Conservation (phyloP, 2,797 vertebrate species). For the Remorina albescens region DNA sequence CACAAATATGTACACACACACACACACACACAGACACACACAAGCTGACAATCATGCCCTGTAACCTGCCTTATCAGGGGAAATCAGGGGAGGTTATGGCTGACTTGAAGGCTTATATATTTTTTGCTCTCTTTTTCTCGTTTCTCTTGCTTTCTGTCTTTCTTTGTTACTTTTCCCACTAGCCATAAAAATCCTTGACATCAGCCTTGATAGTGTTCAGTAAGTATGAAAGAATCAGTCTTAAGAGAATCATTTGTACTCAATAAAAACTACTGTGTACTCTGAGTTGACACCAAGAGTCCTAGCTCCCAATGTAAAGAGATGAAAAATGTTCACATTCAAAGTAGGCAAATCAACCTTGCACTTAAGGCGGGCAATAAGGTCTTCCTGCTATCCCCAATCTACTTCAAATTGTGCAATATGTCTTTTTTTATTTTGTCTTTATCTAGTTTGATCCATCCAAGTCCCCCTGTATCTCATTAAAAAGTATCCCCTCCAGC, state of each 20-base stretch:
- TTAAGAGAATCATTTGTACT: slow-evolving; percentile 16
- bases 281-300: background rate
- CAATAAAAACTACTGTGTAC: slow-evolving; percentile 13
- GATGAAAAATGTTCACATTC: slow-evolving; percentile 11
- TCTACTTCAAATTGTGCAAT: slow-evolving; percentile 11
- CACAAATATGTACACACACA: slow-evolving; percentile 18
- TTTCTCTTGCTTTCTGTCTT: slow-evolving; percentile 39
- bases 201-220: slow-evolving; percentile 32
- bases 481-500: slow-evolving; percentile 54
- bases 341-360: slow-evolving; percentile 15
- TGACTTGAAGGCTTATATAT: slow-evolving; percentile 53
- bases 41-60: slow-evolving; percentile 37
- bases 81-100: slow-evolving; percentile 65
- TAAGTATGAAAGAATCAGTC: slow-evolving; percentile 25
- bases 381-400: background rate
- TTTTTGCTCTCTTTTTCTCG: slow-evolving; percentile 22
- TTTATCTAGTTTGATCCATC: slow-evolving; percentile 31
- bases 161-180: slow-evolving; percentile 23
- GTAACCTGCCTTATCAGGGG: slow-evolving; percentile 68
- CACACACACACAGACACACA: slow-evolving; percentile 29
- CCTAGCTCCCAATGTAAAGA: slow-evolving; percentile 18
- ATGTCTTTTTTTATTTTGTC: slow-evolving; percentile 22
- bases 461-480: slow-evolving; percentile 39
- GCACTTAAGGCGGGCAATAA: background rate
- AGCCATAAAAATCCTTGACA: slow-evolving; percentile 39